A percentile compares a stretch with the other conserved stretches of the same genome.
These are phyloP conservation scores for Grammomys dolichurus DNA, from an alignment of 2,113 vertebrate species.

Conservation along the genomic window DNA sequence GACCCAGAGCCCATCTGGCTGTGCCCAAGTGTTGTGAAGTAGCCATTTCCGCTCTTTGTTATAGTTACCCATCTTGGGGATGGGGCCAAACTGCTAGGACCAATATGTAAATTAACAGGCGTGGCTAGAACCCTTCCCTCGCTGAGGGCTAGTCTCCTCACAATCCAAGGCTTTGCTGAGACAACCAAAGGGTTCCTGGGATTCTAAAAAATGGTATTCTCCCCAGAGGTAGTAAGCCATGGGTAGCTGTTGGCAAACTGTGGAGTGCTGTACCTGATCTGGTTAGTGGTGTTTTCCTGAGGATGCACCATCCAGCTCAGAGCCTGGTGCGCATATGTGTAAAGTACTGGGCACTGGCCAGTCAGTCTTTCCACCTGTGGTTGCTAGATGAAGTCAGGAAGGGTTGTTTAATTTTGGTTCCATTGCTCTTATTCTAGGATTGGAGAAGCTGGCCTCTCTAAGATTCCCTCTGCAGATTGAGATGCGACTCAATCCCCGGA, in stretches of 20 bases:
- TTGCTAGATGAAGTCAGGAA: neutral
- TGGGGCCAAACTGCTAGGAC: neutral
- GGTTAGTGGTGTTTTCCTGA: neutral
- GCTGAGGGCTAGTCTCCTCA: neutral
- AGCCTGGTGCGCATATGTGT: fast-evolving
- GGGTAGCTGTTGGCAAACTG: neutral
- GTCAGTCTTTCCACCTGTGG: no score
- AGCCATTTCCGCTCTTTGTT: neutral
- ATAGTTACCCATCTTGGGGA: fast-evolving
- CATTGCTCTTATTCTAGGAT: neutral
- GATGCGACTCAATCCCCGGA: neutral
- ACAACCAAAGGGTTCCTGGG: neutral
- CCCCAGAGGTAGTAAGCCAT: neutral
- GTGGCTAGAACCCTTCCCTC: neutral
- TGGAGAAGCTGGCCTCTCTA: neutral
- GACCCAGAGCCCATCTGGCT: neutral
- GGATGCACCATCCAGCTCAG: fast-evolving
- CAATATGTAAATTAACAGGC: neutral
- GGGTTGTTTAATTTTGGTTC: neutral
- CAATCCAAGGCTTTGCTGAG: neutral
- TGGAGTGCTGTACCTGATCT: fast-evolving
- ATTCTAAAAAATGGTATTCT: neutral
- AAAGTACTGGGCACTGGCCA: fast-evolving
- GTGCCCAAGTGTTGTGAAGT: neutral
- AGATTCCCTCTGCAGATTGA: neutral